These are phyloP conservation scores for Nannobrachium achirus DNA, from an alignment of 2,113 vertebrate genomes.

Conservation along the genomic window DNA sequence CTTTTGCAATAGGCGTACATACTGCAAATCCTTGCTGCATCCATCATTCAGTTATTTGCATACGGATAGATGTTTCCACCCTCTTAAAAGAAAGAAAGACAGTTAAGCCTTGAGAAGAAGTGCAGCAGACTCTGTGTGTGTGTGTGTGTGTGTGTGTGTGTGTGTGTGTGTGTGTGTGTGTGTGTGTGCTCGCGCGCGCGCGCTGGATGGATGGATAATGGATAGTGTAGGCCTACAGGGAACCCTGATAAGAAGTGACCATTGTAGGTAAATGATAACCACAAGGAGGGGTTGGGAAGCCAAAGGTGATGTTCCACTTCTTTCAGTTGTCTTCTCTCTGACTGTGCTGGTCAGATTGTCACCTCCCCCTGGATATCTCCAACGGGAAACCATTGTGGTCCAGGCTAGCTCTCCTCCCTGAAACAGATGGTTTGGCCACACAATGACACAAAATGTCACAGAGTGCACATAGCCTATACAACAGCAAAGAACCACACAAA, in stretches of 20 bases:
- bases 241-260: neutral
- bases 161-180: too few species aligned
- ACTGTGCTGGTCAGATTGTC: slow-evolving; percentile 8
- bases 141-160: too few species aligned
- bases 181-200: too few species aligned
- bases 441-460: neutral
- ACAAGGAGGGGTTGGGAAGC: neutral
- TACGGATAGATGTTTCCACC: slow-evolving; percentile 27
- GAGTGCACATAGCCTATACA: too few species aligned
- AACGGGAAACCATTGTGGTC: slow-evolving; percentile 19
- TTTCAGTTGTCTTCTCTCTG: slow-evolving; percentile 29
- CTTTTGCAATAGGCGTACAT: slow-evolving; percentile 4
- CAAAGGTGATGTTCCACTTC: slow-evolving; percentile 8
- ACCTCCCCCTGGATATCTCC: slow-evolving; percentile 8
- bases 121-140: too few species aligned
- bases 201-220: too few species aligned
- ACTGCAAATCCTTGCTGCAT: neutral
- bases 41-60: slow-evolving; percentile 5
- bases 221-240: neutral
- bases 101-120: slow-evolving; percentile 5
- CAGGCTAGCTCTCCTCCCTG: slow-evolving; percentile 41
- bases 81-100: slow-evolving; percentile 5
- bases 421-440: slow-evolving; percentile 33
- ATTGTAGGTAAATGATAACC: neutral
- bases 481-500: too few species aligned